These are phyloP conservation scores for Bombus consobrinus DNA, from an alignment of 1,140 invertebrate species.

Conservation along the genomic window DNA sequence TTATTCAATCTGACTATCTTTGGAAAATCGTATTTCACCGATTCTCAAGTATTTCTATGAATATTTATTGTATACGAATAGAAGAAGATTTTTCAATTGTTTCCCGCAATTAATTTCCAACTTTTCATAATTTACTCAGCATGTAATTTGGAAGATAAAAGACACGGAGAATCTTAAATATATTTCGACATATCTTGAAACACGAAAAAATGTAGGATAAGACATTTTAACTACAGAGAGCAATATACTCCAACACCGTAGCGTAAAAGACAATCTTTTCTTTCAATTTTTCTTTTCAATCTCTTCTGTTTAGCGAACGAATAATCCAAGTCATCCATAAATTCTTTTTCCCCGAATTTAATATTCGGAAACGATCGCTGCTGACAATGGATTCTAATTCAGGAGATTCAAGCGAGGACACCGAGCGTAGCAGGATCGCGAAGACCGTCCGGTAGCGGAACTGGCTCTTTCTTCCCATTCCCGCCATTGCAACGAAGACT, in stretches of 20 bases:
- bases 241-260: neutral
- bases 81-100: neutral
- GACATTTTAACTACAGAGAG: no score
- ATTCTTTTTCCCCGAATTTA: neutral
- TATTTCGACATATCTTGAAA: neutral
- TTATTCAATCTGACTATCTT: neutral
- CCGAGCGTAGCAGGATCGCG: conserved; percentile 89
- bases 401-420: conserved; percentile 89
- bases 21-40: neutral
- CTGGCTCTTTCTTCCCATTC: conserved; percentile 83
- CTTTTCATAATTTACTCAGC: no score
- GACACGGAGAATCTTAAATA: neutral
- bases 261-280: neutral
- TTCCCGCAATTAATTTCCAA: neutral
- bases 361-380: conserved; percentile 24
- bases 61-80: neutral
- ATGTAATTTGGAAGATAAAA: no score
- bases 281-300: neutral
- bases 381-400: conserved; percentile 10
- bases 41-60: neutral
- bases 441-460: conserved; percentile 86
- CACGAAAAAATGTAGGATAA: neutral
- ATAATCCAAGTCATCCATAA: neutral
- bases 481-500: conserved; percentile 85
- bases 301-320: neutral